Conservation (phyloP, 1,140 invertebrate genomes). For the Drosophila leontia region DNA sequence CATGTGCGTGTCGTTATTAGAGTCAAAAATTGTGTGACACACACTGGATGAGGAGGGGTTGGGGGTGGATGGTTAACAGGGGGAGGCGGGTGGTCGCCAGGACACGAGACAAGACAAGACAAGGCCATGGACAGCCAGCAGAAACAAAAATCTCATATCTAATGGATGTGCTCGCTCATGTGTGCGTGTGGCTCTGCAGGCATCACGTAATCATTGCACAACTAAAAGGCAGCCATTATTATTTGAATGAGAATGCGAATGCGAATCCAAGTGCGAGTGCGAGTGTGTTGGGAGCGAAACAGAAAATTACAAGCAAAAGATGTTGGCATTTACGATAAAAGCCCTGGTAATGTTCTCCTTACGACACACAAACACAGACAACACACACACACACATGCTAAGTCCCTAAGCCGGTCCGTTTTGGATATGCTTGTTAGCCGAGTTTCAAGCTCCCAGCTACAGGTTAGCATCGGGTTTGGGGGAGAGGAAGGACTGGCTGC, state of each 20-base stretch:
- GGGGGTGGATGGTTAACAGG: not conserved
- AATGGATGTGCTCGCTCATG: slow-evolving; percentile 75
- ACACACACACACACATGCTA: slow-evolving; percentile 32
- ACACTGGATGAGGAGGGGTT: not conserved
- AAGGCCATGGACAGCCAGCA: slow-evolving; percentile 48
- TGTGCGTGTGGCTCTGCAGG: slow-evolving; percentile 59
- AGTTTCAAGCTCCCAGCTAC: slow-evolving; percentile 28
- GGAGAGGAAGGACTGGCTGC: not conserved
- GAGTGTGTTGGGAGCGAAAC: slow-evolving; percentile 70
- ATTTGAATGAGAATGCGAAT: slow-evolving; percentile 78
- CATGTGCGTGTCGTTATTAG: slow-evolving; percentile 58
- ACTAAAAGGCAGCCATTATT: slow-evolving; percentile 82
- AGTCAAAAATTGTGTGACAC: slow-evolving; percentile 68
- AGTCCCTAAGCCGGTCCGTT: slow-evolving; percentile 51
- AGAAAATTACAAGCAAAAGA: slow-evolving; percentile 82
- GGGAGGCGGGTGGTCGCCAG: not conserved
- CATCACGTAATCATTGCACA: slow-evolving; percentile 82
- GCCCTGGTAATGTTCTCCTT: slow-evolving; percentile 81
- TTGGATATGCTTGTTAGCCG: slow-evolving; percentile 38
- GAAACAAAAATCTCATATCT: slow-evolving; percentile 77
- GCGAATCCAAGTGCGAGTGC: slow-evolving; percentile 59
- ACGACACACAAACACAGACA: slow-evolving; percentile 34
- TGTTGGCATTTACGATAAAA: slow-evolving; percentile 83
- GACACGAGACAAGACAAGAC: slow-evolving; percentile 14
- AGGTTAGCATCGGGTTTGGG: slow-evolving; percentile 11